These are phyloP conservation scores for Cyrtodaria siliqua DNA, from an alignment of 2,888 invertebrate genomes.

Conservation along the genomic window DNA sequence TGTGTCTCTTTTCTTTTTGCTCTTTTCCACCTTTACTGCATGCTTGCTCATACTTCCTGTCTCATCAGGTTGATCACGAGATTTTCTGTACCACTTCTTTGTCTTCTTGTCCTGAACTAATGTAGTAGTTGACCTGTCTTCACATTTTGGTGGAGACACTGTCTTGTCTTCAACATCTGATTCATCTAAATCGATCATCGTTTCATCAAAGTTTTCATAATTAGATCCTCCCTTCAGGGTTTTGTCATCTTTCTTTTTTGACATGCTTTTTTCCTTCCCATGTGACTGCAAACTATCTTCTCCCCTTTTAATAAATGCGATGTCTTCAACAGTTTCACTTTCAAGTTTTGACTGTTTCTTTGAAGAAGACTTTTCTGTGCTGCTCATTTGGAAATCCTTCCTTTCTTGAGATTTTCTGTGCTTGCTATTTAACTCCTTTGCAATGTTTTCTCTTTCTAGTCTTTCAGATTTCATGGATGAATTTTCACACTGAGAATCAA, in stretches of 20 bases:
- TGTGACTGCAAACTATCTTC: too few relatives aligned
- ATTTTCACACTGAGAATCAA: slow-evolving; percentile 66
- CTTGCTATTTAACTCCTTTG: slow-evolving; percentile 39
- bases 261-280: too few relatives aligned
- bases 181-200: neutral
- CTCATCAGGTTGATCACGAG: neutral
- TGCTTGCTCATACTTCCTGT: slow-evolving; percentile 3
- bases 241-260: slow-evolving; percentile 1
- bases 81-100: slow-evolving; percentile 45
- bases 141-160: neutral
- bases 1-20: neutral
- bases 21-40: neutral
- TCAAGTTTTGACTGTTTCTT: neutral
- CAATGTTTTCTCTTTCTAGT: slow-evolving; percentile 29
- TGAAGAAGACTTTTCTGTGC: neutral
- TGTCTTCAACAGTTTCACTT: slow-evolving; percentile 1
- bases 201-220: slow-evolving; percentile 5
- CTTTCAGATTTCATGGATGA: slow-evolving; percentile 41
- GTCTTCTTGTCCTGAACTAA: slow-evolving; percentile 43
- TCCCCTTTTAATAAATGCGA: too few relatives aligned
- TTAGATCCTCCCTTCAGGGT: neutral
- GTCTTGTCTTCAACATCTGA: neutral
- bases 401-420: slow-evolving; percentile 11
- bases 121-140: neutral
- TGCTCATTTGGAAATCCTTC: slow-evolving; percentile 1